These are phyloP conservation scores for Vipera latastei DNA, from an alignment of 2,797 vertebrate genomes.

Conservation along the genomic window DNA sequence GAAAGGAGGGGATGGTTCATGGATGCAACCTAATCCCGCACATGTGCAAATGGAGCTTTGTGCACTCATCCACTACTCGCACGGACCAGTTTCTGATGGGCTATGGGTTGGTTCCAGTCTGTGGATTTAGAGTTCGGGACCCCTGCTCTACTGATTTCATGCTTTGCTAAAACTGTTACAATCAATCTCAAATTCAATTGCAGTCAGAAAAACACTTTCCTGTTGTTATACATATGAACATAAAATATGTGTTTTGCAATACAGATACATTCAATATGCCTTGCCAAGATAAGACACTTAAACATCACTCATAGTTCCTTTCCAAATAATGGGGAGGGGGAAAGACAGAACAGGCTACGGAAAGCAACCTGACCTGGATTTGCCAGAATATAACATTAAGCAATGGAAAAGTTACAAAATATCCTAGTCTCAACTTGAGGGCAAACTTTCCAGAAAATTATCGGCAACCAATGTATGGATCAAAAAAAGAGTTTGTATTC, in stretches of 20 bases:
- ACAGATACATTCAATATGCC: background rate
- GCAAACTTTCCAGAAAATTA: conserved; percentile 28
- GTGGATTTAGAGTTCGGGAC: background rate
- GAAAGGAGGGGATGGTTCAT: background rate
- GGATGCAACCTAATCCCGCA: background rate
- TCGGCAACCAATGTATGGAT: conserved; percentile 32
- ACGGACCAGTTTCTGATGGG: background rate
- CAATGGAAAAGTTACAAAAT: background rate
- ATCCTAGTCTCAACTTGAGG: too few relatives aligned
- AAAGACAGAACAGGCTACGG: background rate
- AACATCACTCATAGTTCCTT: background rate
- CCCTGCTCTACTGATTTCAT: background rate
- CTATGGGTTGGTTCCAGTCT: background rate
- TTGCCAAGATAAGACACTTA: background rate
- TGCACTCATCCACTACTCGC: rapidly evolving
- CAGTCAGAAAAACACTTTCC: background rate
- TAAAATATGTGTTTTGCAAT: background rate
- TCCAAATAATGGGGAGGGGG: background rate
- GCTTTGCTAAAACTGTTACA: background rate
- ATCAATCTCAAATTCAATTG: background rate
- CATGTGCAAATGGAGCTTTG: background rate
- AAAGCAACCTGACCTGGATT: background rate
- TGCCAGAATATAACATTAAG: background rate
- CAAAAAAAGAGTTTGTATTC: background rate
- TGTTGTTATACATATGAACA: background rate